These are phyloP conservation scores for Trissoscelio sp. DNA, from an alignment of 2,888 invertebrate species.

Conservation along the genomic window DNA sequence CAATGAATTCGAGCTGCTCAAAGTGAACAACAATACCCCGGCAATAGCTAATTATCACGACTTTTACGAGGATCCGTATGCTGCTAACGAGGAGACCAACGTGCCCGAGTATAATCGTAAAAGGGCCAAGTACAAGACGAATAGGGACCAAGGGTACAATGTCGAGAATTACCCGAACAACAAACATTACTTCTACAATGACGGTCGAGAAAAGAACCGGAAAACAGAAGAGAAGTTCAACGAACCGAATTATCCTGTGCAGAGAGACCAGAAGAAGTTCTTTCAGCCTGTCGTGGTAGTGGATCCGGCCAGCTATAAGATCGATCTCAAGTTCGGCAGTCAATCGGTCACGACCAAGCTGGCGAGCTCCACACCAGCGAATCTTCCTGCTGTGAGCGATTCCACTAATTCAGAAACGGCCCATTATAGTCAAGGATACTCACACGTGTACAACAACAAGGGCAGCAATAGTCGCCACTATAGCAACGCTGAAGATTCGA, in stretches of 20 bases:
- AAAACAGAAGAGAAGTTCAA: constrained; percentile 30
- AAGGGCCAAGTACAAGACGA: constrained; percentile 21
- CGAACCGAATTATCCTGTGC: constrained; percentile 11
- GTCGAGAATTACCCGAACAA: constrained; percentile 26
- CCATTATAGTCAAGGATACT: constrained; percentile 52
- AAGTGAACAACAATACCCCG: constrained; percentile 80
- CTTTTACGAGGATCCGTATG: constrained; percentile 76
- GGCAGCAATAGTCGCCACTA: constrained; percentile 73
- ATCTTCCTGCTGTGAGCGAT: background rate
- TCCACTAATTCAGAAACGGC: constrained; percentile 36
- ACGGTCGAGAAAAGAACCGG: constrained; percentile 35
- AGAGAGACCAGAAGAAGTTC: constrained; percentile 58
- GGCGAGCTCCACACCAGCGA: constrained; percentile 17
- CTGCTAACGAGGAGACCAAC: constrained; percentile 46
- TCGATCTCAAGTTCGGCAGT: constrained; percentile 69
- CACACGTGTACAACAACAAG: constrained; percentile 22
- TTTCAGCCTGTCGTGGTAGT: constrained; percentile 76
- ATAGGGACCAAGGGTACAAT: constrained; percentile 15
- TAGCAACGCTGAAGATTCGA: constrained; percentile 74
- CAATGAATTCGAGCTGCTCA: constrained; percentile 80
- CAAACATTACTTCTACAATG: constrained; percentile 38
- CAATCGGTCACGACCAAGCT: constrained; percentile 59
- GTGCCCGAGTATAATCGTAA: constrained; percentile 31
- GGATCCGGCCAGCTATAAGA: constrained; percentile 73
- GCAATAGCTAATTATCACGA: constrained; percentile 79